phyloP scores from a whole-genome alignment of 2,888 invertebrate species.

The Globia sparganii region DNA sequence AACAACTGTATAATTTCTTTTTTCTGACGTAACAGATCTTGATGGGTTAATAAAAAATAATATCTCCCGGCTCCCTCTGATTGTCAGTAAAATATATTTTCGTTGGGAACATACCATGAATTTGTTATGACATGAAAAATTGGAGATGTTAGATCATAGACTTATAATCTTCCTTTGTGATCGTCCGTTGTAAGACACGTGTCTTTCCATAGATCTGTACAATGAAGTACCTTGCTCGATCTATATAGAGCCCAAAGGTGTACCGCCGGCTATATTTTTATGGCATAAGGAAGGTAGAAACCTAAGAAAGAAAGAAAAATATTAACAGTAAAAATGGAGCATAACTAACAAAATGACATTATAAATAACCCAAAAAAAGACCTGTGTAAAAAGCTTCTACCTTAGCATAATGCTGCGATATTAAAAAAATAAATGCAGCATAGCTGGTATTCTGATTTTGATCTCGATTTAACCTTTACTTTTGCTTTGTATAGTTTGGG shows the following conservation, averaged over 20 bases:
- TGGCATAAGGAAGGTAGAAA: not conserved
- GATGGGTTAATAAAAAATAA: conserved; percentile 28
- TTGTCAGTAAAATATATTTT: conserved; percentile 12
- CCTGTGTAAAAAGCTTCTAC: too few species aligned
- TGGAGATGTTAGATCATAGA: conserved; percentile 2
- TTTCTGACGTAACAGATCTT: not conserved
- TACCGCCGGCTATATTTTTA: not conserved
- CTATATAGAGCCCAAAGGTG: not conserved
- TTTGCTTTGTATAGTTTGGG: not conserved
- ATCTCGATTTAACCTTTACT: too few species aligned
- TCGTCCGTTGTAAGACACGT: not conserved
- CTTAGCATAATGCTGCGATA: too few species aligned
- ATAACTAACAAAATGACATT: not conserved
- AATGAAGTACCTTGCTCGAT: not conserved
- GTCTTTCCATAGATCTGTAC: not conserved
- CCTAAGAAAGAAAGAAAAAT: not conserved
- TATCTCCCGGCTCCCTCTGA: conserved; percentile 6
- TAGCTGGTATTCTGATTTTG: too few species aligned
- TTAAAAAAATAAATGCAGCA: too few species aligned
- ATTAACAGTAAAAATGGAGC: not conserved
- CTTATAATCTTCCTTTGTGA: conserved; percentile 7
- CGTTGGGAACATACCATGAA: conserved; percentile 9
- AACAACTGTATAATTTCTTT: conserved; percentile 15
- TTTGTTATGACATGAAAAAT: conserved; percentile 29
- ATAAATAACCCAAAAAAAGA: not conserved